A percentile compares a stretch with the other conserved stretches of the same genome.
phyloP scores from a whole-genome alignment of 92 coral and sea anemone species.

The Actinostola sp. region DNA sequence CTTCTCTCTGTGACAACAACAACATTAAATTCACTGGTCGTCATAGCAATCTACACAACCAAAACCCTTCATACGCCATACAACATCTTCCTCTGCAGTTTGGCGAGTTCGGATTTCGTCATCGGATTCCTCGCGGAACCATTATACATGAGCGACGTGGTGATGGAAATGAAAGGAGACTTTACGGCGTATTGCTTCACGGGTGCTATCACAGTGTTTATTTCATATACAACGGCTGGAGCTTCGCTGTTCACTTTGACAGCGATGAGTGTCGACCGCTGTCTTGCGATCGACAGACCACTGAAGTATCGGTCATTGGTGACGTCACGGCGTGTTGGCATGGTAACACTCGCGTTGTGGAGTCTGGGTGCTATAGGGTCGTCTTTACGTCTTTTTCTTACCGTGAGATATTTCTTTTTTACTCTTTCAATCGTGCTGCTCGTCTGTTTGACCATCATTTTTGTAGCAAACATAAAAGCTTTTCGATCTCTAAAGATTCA shows the following conservation, averaged over 20 bases:
- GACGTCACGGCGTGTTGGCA: slow-evolving; percentile 23
- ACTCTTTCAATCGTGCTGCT: slow-evolving; percentile 18
- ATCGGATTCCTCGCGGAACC: slow-evolving; percentile 25
- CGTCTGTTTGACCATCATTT: slow-evolving; percentile 3
- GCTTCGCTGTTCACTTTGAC: slow-evolving; percentile 29
- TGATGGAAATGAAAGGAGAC: slow-evolving; percentile 23
- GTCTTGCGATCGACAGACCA: slow-evolving; percentile 17
- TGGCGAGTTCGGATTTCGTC: slow-evolving; percentile 26
- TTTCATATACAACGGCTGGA: slow-evolving; percentile 31
- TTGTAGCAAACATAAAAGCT: slow-evolving; percentile 24
- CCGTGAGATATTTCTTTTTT: slow-evolving; percentile 11
- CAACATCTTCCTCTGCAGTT: slow-evolving; percentile 23
- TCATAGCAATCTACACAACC: slow-evolving; percentile 18
- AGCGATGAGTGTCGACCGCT: slow-evolving; percentile 30
- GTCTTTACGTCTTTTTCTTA: slow-evolving; percentile 9
- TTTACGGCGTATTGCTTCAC: slow-evolving; percentile 19
- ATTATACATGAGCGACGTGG: not conserved
- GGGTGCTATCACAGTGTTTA: slow-evolving; percentile 24
- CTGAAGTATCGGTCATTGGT: slow-evolving; percentile 23
- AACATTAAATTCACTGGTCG: slow-evolving; percentile 4
- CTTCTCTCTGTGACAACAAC: slow-evolving; percentile 13
- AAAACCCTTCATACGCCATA: slow-evolving; percentile 26
- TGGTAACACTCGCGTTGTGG: slow-evolving; percentile 19
- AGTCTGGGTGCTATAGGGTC: slow-evolving; percentile 14
- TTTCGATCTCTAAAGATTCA: slow-evolving; percentile 23